Evolutionary conservation across 1,140 invertebrate species (phyloP), one percentile per base, ranked within the genome.

Genomic region (Galendromus occidentalis): DNA sequence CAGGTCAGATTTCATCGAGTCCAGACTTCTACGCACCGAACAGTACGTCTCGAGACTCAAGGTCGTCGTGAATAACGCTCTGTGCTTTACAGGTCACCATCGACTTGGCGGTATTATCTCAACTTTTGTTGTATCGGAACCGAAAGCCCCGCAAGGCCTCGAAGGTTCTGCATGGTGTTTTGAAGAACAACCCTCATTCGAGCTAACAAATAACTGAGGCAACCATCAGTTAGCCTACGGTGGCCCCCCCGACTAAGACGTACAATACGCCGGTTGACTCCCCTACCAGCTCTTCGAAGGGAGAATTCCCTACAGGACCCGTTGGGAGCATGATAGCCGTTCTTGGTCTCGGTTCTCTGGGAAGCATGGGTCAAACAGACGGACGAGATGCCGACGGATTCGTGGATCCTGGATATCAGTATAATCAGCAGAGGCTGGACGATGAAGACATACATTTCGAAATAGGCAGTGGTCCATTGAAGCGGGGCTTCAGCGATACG

Each of bases 31-130:
- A 29, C 17, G 41, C 39, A 69, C 67, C 67, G 74, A 73, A 74
- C 42, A 44, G n/a, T 44, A 44, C 14, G n/a, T 14, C 42, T 14
- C n/a, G n/a, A 14, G n/a, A n/a, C n/a, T n/a, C n/a, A n/a, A n/a
- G 33, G 33, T 39, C 4, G 9, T 39, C 33, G 33, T 39, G 4
- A 39, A 39, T 39, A 4, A 39, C 9, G 33, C 33, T 39, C 33
- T 39, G 33, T 39, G 33, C 9, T 9, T 39, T 9, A 39, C 33
- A 59, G 51, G 51, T 94, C 33, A 76, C 80, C 9, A 83, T 93
- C 72, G 89, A 93, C 73, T 74, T 88, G 45, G 80, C 85, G 63
- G 91, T 94, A 73, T 79, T 92, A 42, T 71, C 80, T 28, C 90
- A 93, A 82, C 85, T 91, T 28, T 76, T 79, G 67, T 72, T 79